Base-by-base conservation (phyloP, 2,888 invertebrate genomes). In the Tridacna gigas region DNA sequence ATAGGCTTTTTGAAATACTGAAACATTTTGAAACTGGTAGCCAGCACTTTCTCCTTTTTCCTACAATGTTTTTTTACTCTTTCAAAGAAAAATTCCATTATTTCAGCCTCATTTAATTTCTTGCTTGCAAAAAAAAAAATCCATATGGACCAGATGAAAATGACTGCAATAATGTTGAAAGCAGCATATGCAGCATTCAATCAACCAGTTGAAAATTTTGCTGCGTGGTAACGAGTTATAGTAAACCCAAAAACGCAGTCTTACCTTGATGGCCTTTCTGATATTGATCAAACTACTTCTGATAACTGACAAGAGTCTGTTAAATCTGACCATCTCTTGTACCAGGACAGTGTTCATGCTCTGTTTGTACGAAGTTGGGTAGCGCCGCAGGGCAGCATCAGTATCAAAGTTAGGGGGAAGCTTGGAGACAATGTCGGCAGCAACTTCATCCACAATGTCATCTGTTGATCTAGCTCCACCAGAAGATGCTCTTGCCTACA, bases 391-490 rank as follows among this genome's bases (percentile, higher is more conserved):
- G 0, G 93, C 95, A 20, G 92, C 89, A 79, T 94, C 94, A 12
- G 92, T 94, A 89, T 95, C 95, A 86, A 93, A 95, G 85, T 95
- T 92, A 13, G 87, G 81, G 26, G 94, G 95, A 80, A 94, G 91
- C 89, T 94, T 97, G 11, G 95, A 95, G 15, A 98, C 95, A 84
- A 98, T 97, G 91, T 98, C 98, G 56, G 96, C 96, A 0, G 98
- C 97, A 0, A 98, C 97, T 76, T 96, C 97, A 94, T 96, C 96
- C 0, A 98, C 97, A 66, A 97, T 96, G 90, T 97, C 96, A 91
- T 98, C 98, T 0, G 97, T 96, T 0, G 97, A 97, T 84, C 96
- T 96, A 7, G 96, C 96, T 56, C 94, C 93, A 20, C 90, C 92
- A n/a, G 93, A 90, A 0, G 94, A 90, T 47, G 93, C 93, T 91